Base-by-base conservation (phyloP, 2,888 invertebrate species). In the Drosophila stalkeri region DNA sequence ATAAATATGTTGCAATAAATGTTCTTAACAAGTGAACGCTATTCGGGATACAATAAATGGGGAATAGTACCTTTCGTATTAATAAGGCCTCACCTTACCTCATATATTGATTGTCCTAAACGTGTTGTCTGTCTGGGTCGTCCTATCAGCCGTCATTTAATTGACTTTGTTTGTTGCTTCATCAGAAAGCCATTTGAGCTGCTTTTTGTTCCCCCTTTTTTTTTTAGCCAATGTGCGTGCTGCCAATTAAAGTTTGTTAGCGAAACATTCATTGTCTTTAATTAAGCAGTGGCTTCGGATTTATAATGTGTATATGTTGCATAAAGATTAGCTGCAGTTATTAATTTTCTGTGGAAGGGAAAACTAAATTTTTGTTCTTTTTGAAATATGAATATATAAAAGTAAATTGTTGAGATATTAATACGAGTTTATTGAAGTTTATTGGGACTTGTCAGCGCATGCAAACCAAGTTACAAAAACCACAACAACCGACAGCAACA, bases 361-460 rank as follows among this genome's bases (percentile, higher is more conserved):
- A 7, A 7, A 43, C 3, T 44, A 35, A 44, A 23, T 49, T 11
- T 18, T 39, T 7, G n/a, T n/a, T 44, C 47, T 46, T 61, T 52
- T 14, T 12, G n/a, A 14, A 60, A 27, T 52, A 35, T 51, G 60
- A 41, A 44, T 59, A 56, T 51, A 68, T 62, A 70, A 64, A 64
- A 62, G 62, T 37, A 77, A 74, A 70, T 78, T 70, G 77, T 67
- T 78, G 75, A 78, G 81, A 77, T 85, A 86, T 82, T 89, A 83
- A 86, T 81, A 66, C 69, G 80, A 81, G 74, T 83, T 83, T 88
- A 89, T 89, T 88, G 81, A 85, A 88, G 89, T 87, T 88, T 89
- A 88, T 87, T 88, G 79, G 74, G 63, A 76, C 79, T 89, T 89
- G 90, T 89, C 89, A 83, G 80, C 87, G 76, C 88, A 89, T 88